phyloP scores from a whole-genome alignment of 2,113 vertebrate genomes.

The Pteropus alecto region DNA sequence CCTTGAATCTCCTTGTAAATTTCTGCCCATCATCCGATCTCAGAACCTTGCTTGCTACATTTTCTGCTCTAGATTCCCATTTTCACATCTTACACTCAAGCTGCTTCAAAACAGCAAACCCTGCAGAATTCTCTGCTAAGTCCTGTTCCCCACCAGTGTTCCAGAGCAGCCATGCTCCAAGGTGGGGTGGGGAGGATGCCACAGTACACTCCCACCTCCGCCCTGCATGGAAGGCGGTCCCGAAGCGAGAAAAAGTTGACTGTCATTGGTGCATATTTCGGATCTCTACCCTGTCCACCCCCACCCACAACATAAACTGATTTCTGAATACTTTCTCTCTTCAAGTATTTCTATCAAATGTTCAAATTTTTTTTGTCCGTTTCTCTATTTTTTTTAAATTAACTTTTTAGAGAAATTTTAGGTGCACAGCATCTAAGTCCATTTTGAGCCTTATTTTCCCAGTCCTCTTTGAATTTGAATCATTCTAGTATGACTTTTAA shows the following conservation, averaged over 20 bases:
- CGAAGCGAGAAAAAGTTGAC: neutral
- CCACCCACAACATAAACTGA: neutral
- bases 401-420: neutral
- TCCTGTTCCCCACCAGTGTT: neutral
- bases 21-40: neutral
- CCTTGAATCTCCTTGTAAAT: neutral
- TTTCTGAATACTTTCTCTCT: neutral
- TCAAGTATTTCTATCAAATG: neutral
- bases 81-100: neutral
- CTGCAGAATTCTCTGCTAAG: neutral
- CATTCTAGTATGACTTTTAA: neutral
- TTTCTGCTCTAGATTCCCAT: neutral
- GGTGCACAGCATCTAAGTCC: neutral
- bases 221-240: neutral
- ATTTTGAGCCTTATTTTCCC: neutral
- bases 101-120: neutral
- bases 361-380: neutral
- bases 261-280: neutral
- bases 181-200: fast-evolving
- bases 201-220: fast-evolving
- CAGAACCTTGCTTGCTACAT: neutral
- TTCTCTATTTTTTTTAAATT: neutral
- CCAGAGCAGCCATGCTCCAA: neutral
- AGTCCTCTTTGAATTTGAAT: neutral
- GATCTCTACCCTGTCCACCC: neutral